Conservation (phyloP, 2,113 vertebrate genomes). For the Laticauda laticaudata region DNA sequence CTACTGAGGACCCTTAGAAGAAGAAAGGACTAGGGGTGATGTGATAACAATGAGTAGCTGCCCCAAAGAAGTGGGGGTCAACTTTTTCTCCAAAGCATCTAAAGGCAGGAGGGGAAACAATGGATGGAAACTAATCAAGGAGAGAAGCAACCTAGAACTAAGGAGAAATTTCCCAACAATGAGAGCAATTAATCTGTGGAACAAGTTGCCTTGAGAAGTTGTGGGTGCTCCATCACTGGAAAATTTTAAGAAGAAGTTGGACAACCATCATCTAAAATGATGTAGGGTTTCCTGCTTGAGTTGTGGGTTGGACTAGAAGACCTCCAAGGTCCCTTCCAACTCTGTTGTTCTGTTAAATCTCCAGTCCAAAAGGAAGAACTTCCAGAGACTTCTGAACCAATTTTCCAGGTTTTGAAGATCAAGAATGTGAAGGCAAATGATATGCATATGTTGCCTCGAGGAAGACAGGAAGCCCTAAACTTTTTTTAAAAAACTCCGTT, state of each 20-base stretch:
- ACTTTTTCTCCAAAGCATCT: no score
- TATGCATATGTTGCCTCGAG: neutral
- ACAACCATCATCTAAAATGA: neutral
- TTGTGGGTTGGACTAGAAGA: neutral
- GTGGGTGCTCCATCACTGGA: neutral
- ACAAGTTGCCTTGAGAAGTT: neutral
- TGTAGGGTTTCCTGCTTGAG: neutral
- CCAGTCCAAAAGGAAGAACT: neutral
- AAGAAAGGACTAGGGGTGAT: no score
- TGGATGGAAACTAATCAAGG: no score
- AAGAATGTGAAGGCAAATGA: neutral
- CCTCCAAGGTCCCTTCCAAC: neutral
- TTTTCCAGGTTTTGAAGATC: neutral
- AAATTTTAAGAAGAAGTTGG: neutral
- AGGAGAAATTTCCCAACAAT: no score
- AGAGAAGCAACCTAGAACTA: no score
- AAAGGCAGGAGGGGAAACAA: no score
- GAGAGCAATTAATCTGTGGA: no score
- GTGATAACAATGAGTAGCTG: no score
- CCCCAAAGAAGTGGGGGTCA: no score
- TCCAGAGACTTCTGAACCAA: neutral
- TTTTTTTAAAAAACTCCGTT: neutral
- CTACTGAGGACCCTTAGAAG: no score
- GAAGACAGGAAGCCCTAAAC: neutral
- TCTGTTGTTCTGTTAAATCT: neutral